Evolutionary conservation across 2,888 invertebrate genomes (phyloP).

Genomic region (Diogma glabrata): DNA sequence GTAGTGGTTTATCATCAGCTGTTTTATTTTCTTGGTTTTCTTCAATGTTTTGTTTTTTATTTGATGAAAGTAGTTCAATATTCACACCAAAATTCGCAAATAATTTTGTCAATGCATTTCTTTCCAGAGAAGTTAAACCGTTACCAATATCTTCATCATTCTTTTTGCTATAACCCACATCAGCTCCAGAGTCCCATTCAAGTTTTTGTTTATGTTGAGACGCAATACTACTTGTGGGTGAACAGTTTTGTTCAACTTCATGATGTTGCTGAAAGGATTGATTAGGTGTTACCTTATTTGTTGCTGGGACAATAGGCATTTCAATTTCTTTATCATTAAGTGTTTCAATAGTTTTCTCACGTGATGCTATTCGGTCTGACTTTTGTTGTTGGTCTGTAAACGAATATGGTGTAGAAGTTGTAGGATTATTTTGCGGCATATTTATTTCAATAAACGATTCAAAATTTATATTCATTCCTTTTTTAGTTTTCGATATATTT

Average conservation of each 20-base stretch:
- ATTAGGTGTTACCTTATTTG: not conserved
- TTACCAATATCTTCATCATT: not conserved
- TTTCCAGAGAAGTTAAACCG: slow-evolving; percentile 26
- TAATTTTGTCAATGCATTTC: slow-evolving; percentile 28
- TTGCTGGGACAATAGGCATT: not conserved
- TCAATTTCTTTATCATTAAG: not conserved
- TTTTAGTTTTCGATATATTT: slow-evolving; percentile 5
- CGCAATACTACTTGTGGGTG: slow-evolving; percentile 63
- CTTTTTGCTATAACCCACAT: slow-evolving; percentile 56
- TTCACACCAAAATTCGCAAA: slow-evolving; percentile 21
- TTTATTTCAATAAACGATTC: slow-evolving; percentile 14
- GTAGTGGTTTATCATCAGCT: not conserved
- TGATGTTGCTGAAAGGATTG: not conserved
- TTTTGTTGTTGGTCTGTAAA: no score
- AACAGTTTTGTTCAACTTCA: slow-evolving; percentile 23
- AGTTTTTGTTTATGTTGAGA: slow-evolving; percentile 45
- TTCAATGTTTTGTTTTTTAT: not conserved
- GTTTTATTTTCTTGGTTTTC: not conserved
- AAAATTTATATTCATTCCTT: slow-evolving; percentile 13
- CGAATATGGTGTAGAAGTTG: not conserved
- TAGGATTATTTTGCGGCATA: not conserved
- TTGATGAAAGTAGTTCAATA: slow-evolving; percentile 5
- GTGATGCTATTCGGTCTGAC: not conserved
- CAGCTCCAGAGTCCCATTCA: slow-evolving; percentile 82
- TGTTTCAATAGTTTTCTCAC: not conserved